These are phyloP conservation scores for Anastatus disparis DNA, from an alignment of 1,140 invertebrate genomes.

Conservation along the genomic window DNA sequence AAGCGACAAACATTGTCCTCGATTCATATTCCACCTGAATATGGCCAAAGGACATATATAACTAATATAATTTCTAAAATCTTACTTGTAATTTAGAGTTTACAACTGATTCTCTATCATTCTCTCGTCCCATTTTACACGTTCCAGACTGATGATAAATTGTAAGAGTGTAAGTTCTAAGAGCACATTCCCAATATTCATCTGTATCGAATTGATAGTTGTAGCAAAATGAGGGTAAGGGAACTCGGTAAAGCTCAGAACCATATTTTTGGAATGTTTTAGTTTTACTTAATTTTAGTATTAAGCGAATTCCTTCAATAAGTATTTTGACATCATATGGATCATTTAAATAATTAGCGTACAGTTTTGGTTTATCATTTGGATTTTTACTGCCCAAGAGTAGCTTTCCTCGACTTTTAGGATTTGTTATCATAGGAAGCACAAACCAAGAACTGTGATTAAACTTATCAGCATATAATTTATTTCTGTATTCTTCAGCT, in stretches of 20 bases:
- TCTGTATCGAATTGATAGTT: constrained; percentile 68
- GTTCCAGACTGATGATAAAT: constrained; percentile 72
- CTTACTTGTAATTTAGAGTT: constrained; percentile 2
- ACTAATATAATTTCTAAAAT: too few species aligned
- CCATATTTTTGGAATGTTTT: constrained; percentile 70
- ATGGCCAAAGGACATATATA: too few species aligned
- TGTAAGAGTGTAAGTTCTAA: constrained; percentile 64
- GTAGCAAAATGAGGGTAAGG: constrained; percentile 71
- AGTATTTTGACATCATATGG: constrained; percentile 73
- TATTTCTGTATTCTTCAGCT: constrained; percentile 43
- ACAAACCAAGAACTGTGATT: constrained; percentile 71
- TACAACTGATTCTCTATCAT: constrained; percentile 50
- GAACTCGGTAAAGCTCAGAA: constrained; percentile 70
- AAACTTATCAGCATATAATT: constrained; percentile 62
- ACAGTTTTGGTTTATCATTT: constrained; percentile 80
- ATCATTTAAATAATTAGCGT: constrained; percentile 81
- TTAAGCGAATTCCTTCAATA: constrained; percentile 71
- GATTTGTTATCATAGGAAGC: constrained; percentile 77
- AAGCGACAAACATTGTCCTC: too few species aligned
- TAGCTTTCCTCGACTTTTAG: constrained; percentile 79
- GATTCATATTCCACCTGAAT: too few species aligned
- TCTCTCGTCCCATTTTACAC: constrained; percentile 69
- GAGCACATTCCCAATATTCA: constrained; percentile 10
- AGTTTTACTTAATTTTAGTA: constrained; percentile 71
- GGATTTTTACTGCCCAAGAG: constrained; percentile 75